phyloP scores from a whole-genome alignment of 1,140 invertebrate genomes.

The Drosophila ohnishii region DNA sequence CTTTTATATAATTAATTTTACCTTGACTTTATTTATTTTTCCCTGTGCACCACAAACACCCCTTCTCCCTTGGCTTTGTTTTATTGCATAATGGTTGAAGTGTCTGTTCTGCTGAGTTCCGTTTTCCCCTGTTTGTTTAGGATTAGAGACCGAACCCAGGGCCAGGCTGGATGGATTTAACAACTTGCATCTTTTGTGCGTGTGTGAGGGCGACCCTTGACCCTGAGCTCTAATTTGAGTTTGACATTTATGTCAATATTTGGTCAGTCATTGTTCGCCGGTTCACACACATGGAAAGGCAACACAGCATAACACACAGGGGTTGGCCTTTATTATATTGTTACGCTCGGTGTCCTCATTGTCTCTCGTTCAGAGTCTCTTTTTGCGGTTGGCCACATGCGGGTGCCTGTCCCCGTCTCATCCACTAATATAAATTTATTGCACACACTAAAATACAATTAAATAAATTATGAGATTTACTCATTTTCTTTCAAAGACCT shows the following conservation, averaged over 20 bases:
- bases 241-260: slow-evolving; percentile 83
- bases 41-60: slow-evolving; percentile 2
- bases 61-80: slow-evolving; percentile 48
- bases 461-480: slow-evolving; percentile 81
- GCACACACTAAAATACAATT: slow-evolving; percentile 80
- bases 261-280: slow-evolving; percentile 80
- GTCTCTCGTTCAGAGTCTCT: slow-evolving; percentile 13
- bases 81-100: slow-evolving; percentile 78
- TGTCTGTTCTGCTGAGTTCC: slow-evolving; percentile 51
- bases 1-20: rapidly evolving
- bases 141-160: slow-evolving; percentile 50
- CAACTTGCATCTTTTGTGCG: slow-evolving; percentile 58
- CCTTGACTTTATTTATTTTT: not conserved
- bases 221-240: slow-evolving; percentile 82
- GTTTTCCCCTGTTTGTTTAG: slow-evolving; percentile 69
- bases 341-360: slow-evolving; percentile 75
- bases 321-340: slow-evolving; percentile 69
- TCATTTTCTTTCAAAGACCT: slow-evolving; percentile 36
- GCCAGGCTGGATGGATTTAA: slow-evolving; percentile 47
- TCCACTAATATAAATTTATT: slow-evolving; percentile 79
- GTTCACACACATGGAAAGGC: slow-evolving; percentile 16
- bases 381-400: slow-evolving; percentile 57
- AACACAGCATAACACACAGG: not conserved
- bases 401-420: slow-evolving; percentile 35
- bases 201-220: slow-evolving; percentile 68